These are phyloP conservation scores for Siniperca obscura DNA, from an alignment of 2,797 vertebrate genomes.

Conservation along the genomic window DNA sequence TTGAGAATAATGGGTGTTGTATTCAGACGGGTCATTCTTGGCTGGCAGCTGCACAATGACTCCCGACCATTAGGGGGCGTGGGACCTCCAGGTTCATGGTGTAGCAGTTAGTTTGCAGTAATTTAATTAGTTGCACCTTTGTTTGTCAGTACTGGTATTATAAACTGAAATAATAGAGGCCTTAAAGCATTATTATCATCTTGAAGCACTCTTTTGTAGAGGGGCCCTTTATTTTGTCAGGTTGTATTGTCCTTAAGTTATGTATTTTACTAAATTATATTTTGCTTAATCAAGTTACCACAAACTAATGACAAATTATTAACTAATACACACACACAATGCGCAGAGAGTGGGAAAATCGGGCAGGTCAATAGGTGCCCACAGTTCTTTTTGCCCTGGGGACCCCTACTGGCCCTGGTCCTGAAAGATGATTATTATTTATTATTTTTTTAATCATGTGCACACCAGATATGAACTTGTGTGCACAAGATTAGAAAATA, in stretches of 20 bases:
- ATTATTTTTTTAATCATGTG: too few species aligned
- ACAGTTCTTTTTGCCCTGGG: too few species aligned
- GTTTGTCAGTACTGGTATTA: too few species aligned
- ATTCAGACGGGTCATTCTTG: too few species aligned
- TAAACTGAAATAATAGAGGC: neutral
- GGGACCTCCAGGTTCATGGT: neutral
- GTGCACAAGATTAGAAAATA: too few species aligned
- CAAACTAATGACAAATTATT: neutral
- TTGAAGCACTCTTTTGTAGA: neutral
- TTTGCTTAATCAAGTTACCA: neutral
- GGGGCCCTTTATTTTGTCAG: neutral
- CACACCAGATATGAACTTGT: too few species aligned
- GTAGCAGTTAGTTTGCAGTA: neutral
- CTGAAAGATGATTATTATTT: too few species aligned
- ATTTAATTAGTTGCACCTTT: neutral
- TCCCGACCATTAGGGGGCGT: neutral
- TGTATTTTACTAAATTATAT: neutral
- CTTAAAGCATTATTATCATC: neutral
- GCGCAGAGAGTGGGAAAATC: neutral
- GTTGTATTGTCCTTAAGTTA: neutral
- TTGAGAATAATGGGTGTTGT: too few species aligned
- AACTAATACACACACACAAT: neutral
- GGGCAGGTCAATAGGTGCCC: too few species aligned
- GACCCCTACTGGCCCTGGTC: too few species aligned
- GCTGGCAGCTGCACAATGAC: too few species aligned